phyloP scores from a whole-genome alignment of 2,888 invertebrate species.

The Unio pictorum region DNA sequence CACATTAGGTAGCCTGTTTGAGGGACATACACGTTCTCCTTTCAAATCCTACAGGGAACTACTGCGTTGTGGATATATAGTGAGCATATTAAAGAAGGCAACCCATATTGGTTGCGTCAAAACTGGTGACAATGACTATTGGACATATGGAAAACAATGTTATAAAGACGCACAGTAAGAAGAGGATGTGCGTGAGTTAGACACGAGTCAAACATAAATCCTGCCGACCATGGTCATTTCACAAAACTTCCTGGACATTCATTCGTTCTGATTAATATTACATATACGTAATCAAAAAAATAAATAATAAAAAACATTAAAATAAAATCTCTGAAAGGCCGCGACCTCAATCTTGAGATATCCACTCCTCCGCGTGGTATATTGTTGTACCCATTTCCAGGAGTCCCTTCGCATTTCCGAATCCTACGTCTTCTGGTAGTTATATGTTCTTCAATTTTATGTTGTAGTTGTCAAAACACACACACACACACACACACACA shows the following conservation, averaged over 20 bases:
- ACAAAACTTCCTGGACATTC: conserved; percentile 16
- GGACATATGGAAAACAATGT: conserved; percentile 12
- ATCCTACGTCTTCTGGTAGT: too few species aligned
- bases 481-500: too few species aligned
- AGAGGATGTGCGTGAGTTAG: conserved; percentile 15
- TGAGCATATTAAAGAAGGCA: conserved; percentile 12
- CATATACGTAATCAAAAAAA: too few species aligned
- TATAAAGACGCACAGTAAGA: conserved; percentile 9
- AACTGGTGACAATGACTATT: conserved; percentile 12
- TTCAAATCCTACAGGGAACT: conserved; percentile 17
- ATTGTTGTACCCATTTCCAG: too few species aligned
- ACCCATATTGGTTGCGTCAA: conserved; percentile 12
- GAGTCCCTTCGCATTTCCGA: too few species aligned
- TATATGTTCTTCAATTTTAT: too few species aligned
- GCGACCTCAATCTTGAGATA: too few species aligned
- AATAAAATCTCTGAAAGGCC: too few species aligned
- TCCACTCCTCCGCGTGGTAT: too few species aligned
- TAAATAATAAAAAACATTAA: too few species aligned
- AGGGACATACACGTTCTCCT: conserved; percentile 17
- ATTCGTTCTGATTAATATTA: conserved; percentile 9
- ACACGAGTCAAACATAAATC: conserved; percentile 5
- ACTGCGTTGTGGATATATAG: conserved; percentile 5
- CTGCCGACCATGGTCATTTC: conserved; percentile 7
- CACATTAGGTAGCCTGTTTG: conserved; percentile 14
- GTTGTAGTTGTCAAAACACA: too few species aligned